These are phyloP conservation scores for Pyrrhosoma nymphula DNA, from an alignment of 2,888 invertebrate species.

Conservation along the genomic window DNA sequence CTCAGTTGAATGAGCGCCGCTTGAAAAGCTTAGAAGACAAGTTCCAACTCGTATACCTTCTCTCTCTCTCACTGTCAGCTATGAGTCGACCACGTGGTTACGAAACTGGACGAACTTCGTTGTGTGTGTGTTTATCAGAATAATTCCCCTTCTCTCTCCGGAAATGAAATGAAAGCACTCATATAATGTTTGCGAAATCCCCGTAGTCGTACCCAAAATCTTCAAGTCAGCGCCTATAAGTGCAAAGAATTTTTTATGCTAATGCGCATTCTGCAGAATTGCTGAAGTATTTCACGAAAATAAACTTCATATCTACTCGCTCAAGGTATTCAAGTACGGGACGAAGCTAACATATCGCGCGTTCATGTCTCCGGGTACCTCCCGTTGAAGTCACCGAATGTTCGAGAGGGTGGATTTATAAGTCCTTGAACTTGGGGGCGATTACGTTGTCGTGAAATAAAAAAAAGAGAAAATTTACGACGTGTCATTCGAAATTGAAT, in stretches of 20 bases:
- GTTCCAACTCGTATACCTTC: not conserved
- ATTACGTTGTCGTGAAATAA: not conserved
- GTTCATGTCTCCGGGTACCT: not conserved
- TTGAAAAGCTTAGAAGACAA: not conserved
- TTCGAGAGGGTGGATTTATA: not conserved
- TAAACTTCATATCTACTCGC: too few relatives aligned
- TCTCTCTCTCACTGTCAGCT: not conserved
- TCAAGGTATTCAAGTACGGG: too few relatives aligned
- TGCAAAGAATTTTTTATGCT: too few relatives aligned
- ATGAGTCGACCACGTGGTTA: not conserved
- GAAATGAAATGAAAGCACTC: not conserved
- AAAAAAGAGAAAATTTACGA: not conserved
- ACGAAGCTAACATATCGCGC: not conserved
- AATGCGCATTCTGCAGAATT: too few relatives aligned
- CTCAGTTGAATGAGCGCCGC: not conserved
- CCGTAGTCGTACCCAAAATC: not conserved
- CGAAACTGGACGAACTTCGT: not conserved
- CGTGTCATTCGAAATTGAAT: not conserved
- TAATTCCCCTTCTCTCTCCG: not conserved
- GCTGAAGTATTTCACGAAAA: too few relatives aligned
- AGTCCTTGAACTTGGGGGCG: not conserved
- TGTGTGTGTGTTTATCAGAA: not conserved
- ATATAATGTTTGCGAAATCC: not conserved
- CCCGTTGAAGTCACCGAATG: not conserved
- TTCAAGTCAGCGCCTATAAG: too few relatives aligned